Evolutionary conservation across 1,140 invertebrate species (phyloP), one percentile per base, ranked within the genome.

Genomic region (Drosophila seguyi): DNA sequence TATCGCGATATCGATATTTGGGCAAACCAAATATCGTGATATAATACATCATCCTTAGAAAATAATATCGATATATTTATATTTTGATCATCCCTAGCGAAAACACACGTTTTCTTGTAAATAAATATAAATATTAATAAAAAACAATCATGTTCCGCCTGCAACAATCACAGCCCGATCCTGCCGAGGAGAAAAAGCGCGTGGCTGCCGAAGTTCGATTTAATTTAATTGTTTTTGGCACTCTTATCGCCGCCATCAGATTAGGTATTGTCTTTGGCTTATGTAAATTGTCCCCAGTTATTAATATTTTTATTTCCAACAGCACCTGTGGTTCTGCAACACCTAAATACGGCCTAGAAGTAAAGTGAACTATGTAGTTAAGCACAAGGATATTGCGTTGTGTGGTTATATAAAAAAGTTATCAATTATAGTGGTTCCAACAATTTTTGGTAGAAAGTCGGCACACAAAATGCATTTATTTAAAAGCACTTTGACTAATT

Each of bases 161-260:
- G 48, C 90, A 90, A 72, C 91, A 87, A 77, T 76, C 92, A 18
- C 90, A 92, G 56, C 81, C 92, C n/a, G 92, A 92, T 52, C 88
- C 92, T 2, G 91, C 88, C 42, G 92, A 92, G 59, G 92, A 92
- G 42, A 79, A 85, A 11, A 92, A 91, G 47, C 80, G 88, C 6
- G 83, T 91, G 6, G 53, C 83, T 5, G 58, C 83, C 4, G 90
- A 91, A 36, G 92, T 92, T 11, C 80, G 88, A 45, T 73, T 77
- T 10, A 92, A 92, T 48, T 84, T 92, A 25, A 45, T 91, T 2
- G 55, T 91, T 13, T 92, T 92, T 60, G 81, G 81, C 14, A 67
- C 74, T 0, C 42, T 92, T 0, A 80, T 75, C 52, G 71, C 59
- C 6, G 90, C 81, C 11, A 92, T 92, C 27, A 55, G 92, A 31